These are phyloP conservation scores for Sarcophaga caerulescens DNA, from an alignment of 2,888 invertebrate species.

Conservation along the genomic window DNA sequence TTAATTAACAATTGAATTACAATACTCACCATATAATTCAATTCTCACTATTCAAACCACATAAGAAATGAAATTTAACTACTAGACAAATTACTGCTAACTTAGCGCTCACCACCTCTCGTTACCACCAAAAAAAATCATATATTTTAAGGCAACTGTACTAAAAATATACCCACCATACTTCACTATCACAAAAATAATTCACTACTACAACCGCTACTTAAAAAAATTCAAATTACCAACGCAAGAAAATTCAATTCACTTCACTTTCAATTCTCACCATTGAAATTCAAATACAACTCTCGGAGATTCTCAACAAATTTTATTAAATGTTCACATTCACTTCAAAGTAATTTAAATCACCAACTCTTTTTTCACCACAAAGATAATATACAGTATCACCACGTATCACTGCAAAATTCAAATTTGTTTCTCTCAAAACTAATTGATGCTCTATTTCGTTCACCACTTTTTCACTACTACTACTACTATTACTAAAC, in stretches of 20 bases:
- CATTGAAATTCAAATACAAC: constrained; percentile 49
- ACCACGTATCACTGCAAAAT: constrained; percentile 59
- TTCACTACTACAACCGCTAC: constrained; percentile 43
- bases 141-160: constrained; percentile 17
- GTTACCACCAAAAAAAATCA: constrained; percentile 41
- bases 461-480: constrained; percentile 58
- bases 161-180: constrained; percentile 43
- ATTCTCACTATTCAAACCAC: constrained; percentile 51
- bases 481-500: not conserved
- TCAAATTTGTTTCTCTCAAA: constrained; percentile 32
- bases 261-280: constrained; percentile 56
- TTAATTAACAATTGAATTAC: constrained; percentile 49
- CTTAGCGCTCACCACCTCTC: constrained; percentile 52
- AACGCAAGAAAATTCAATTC: constrained; percentile 11
- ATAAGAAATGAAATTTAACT: constrained; percentile 39
- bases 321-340: constrained; percentile 57
- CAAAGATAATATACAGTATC: constrained; percentile 30
- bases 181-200: constrained; percentile 54
- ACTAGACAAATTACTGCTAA: constrained; percentile 56
- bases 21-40: constrained; percentile 56
- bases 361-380: constrained; percentile 60
- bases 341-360: constrained; percentile 59
- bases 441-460: constrained; percentile 49
- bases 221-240: constrained; percentile 3
- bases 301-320: constrained; percentile 45